phyloP scores from a whole-genome alignment of 2,113 vertebrate species.

The Anarrhichthys ocellatus region DNA sequence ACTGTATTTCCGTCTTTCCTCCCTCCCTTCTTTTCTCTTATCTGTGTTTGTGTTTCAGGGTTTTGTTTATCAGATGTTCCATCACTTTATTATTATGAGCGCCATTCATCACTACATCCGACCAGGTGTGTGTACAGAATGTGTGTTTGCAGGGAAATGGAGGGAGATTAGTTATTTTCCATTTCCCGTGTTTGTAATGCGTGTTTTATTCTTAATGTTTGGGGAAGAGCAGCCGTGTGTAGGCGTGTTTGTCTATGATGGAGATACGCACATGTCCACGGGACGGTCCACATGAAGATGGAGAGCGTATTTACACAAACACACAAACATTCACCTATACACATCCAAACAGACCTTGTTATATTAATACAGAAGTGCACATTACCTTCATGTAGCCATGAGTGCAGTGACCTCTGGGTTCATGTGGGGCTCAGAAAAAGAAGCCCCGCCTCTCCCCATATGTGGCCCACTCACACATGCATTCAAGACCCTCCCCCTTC shows the following conservation, averaged over 20 bases:
- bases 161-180: conserved; percentile 51
- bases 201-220: conserved; percentile 69
- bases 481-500: not conserved
- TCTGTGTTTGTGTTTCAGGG: not conserved
- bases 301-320: conserved; percentile 29
- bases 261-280: conserved; percentile 26
- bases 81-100: not conserved
- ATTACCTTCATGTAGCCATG: conserved; percentile 2
- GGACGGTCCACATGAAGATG: conserved; percentile 35
- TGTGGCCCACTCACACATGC: conserved; percentile 11
- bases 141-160: conserved; percentile 2
- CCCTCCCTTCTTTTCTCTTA: not conserved
- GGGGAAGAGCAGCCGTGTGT: conserved; percentile 48
- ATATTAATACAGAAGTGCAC: conserved; percentile 46
- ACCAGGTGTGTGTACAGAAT: conserved; percentile 57
- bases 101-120: conserved; percentile 36
- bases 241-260: conserved; percentile 61
- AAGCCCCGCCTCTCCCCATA: conserved; percentile 36
- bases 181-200: conserved; percentile 57
- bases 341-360: not conserved
- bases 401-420: conserved; percentile 49
- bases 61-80: conserved; percentile 31
- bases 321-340: not conserved
- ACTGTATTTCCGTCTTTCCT: not conserved
- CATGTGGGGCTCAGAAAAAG: conserved; percentile 34